Percentiles rank a stretch among this genome's conserved stretches.
phyloP scores from a whole-genome alignment of 2,113 vertebrate genomes.

The Climacteris rufus region DNA sequence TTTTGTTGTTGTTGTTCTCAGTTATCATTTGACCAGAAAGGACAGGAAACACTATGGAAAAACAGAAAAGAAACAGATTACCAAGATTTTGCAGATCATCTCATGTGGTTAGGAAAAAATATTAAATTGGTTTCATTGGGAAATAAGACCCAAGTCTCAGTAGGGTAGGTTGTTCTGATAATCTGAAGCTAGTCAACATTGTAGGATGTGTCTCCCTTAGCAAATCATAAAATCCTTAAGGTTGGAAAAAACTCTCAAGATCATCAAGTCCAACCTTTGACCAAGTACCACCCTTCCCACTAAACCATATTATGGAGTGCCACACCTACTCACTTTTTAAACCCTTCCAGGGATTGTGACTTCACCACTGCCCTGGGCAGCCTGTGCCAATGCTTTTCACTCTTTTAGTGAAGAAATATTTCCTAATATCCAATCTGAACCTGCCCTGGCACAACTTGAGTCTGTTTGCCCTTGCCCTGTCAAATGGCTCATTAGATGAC shows the following conservation, averaged over 20 bases:
- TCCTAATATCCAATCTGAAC: neutral
- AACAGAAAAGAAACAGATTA: neutral
- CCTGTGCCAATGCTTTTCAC: neutral
- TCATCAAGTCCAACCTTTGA: neutral
- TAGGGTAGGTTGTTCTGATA: neutral
- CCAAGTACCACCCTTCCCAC: neutral
- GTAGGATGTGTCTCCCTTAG: neutral
- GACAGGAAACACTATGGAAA: neutral
- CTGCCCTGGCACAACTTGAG: neutral
- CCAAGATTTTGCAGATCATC: neutral
- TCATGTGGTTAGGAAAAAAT: neutral
- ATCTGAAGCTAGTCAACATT: neutral
- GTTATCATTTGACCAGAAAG: neutral
- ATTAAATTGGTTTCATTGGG: neutral
- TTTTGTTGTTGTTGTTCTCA: no score
- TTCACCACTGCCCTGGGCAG: neutral
- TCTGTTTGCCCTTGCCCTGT: neutral
- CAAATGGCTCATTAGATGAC: neutral
- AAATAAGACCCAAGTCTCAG: neutral
- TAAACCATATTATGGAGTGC: neutral
- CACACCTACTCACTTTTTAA: neutral
- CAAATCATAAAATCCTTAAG: neutral
- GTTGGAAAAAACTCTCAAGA: neutral
- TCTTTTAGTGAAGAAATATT: neutral
- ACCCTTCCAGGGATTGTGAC: neutral